Evolutionary conservation across 2,113 vertebrate genomes (phyloP).

Genomic region (Ascaphus truei): DNA sequence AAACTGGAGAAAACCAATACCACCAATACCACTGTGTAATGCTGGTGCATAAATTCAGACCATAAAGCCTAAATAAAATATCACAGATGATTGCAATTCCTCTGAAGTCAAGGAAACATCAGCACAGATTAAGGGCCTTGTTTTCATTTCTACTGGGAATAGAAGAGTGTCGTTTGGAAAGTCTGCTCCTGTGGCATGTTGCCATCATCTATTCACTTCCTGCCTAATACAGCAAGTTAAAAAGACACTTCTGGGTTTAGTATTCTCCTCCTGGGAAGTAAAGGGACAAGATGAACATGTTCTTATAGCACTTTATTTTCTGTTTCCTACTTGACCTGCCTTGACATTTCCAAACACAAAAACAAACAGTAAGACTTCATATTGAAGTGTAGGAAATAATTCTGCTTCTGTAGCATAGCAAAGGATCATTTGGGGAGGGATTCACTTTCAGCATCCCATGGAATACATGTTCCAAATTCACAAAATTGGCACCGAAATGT

Average conservation of each 20-base stretch:
- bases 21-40: background rate
- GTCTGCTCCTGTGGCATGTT: background rate
- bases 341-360: conserved; percentile 18
- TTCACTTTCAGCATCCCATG: background rate
- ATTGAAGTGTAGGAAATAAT: background rate
- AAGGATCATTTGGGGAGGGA: conserved; percentile 8
- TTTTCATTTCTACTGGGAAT: conserved; percentile 9
- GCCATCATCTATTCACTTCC: conserved; percentile 12
- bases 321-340: conserved; percentile 21
- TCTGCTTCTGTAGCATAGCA: background rate
- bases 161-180: background rate
- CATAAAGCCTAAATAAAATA: background rate
- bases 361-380: background rate
- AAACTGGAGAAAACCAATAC: no score
- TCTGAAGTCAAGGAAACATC: conserved; percentile 23
- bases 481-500: background rate
- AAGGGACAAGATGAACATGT: conserved; percentile 22
- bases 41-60: background rate
- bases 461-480: background rate
- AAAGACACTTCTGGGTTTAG: conserved; percentile 27
- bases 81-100: conserved; percentile 8
- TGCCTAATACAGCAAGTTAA: conserved; percentile 28
- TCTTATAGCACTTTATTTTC: conserved; percentile 21
- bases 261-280: background rate
- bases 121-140: conserved; percentile 10